phyloP scores from a whole-genome alignment of 2,797 vertebrate species.

The Neopelma chrysocephalum region DNA sequence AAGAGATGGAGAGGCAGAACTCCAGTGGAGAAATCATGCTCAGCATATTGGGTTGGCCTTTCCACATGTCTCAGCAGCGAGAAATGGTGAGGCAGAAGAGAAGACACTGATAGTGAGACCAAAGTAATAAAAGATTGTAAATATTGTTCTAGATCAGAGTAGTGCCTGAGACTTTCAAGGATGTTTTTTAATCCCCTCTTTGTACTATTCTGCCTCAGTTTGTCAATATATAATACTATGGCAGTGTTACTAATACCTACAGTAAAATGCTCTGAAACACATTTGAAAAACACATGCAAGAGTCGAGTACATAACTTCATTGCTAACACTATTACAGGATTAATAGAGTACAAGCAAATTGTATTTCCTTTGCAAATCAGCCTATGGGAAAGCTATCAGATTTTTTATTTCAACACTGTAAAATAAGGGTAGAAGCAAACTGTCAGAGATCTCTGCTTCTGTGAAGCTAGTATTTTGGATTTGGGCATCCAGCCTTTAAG shows the following conservation, averaged over 20 bases:
- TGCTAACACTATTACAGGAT: not conserved
- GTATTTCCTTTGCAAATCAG: not conserved
- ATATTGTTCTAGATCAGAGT: not conserved
- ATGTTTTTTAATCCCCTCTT: not conserved
- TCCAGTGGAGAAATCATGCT: not conserved
- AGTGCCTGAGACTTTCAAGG: not conserved
- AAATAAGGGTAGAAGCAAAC: not conserved
- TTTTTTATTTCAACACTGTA: not conserved
- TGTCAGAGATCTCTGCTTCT: not conserved
- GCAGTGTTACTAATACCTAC: not conserved
- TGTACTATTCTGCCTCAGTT: not conserved
- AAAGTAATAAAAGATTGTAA: not conserved
- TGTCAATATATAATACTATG: not conserved
- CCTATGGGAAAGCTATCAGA: not conserved
- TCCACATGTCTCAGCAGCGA: not conserved
- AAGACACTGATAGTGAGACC: not conserved
- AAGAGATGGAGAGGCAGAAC: not conserved
- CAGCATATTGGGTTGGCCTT: accelerated
- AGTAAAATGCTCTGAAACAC: not conserved
- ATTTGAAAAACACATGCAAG: not conserved
- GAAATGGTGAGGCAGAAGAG: not conserved
- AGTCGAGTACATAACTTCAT: not conserved
- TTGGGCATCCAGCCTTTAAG: not conserved
- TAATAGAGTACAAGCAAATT: not conserved
- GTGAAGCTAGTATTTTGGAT: not conserved